These are phyloP conservation scores for Orthochromis indermauri DNA, from an alignment of 2,113 vertebrate species.

Conservation along the genomic window DNA sequence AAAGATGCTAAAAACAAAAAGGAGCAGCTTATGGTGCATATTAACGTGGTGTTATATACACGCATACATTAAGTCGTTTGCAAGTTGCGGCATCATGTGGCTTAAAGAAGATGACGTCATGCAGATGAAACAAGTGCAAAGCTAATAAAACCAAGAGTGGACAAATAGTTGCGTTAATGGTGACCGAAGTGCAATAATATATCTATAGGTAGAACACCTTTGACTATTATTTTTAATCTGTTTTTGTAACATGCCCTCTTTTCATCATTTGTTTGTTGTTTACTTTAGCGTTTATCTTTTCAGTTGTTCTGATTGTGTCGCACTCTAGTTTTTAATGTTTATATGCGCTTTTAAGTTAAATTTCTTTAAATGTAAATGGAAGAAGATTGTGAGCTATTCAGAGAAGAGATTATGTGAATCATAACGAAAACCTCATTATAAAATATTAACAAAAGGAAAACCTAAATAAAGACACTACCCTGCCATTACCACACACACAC, in stretches of 20 bases:
- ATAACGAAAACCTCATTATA: neutral
- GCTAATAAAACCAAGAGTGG: neutral
- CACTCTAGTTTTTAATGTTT: neutral
- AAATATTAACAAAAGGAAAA: neutral
- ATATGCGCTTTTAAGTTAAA: neutral
- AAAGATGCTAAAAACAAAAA: neutral
- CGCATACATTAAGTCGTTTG: too few species aligned
- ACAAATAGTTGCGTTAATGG: neutral
- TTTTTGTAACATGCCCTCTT: neutral
- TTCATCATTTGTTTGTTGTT: neutral
- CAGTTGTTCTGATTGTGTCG: neutral
- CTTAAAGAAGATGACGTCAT: slow-evolving; percentile 4
- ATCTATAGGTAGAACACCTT: neutral
- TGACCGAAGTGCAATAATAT: neutral
- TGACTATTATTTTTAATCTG: neutral
- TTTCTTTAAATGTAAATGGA: neutral
- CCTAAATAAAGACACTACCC: neutral
- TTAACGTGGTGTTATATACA: neutral
- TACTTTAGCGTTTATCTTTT: neutral
- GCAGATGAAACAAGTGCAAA: neutral
- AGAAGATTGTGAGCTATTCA: neutral
- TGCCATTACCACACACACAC: neutral
- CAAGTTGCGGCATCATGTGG: neutral
- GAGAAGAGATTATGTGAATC: neutral
- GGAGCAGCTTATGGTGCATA: neutral